Conservation (phyloP, 2,888 invertebrate species). For the Luffia ferchaultella region DNA sequence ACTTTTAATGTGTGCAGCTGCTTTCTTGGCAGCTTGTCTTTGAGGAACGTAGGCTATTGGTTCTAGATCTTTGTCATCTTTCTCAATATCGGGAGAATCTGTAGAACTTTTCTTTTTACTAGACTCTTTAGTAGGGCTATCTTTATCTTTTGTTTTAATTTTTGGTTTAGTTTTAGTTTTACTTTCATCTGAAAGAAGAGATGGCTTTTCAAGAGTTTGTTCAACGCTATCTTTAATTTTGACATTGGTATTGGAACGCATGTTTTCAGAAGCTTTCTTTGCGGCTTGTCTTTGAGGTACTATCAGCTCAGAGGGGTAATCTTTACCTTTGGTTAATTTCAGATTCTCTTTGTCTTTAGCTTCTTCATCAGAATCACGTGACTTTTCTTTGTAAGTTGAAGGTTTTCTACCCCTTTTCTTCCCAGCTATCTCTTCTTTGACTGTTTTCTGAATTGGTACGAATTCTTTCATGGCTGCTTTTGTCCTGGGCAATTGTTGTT, state of each 20-base stretch:
- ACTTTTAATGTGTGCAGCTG: slow-evolving; percentile 88
- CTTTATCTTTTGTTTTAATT: slow-evolving; percentile 52
- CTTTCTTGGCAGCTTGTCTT: slow-evolving; percentile 90
- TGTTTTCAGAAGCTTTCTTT: slow-evolving; percentile 89
- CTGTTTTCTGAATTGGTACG: slow-evolving; percentile 53
- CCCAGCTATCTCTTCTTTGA: slow-evolving; percentile 42
- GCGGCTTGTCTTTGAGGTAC: slow-evolving; percentile 92
- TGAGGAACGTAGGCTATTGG: slow-evolving; percentile 87
- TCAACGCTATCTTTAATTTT: slow-evolving; percentile 32
- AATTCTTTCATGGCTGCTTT: slow-evolving; percentile 90
- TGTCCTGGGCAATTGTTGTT: slow-evolving; percentile 75
- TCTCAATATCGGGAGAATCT: slow-evolving; percentile 65
- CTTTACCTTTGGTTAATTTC: slow-evolving; percentile 54
- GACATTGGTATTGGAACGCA: slow-evolving; percentile 72
- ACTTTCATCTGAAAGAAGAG: slow-evolving; percentile 33
- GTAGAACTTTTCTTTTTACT: slow-evolving; percentile 25
- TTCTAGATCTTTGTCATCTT: slow-evolving; percentile 66
- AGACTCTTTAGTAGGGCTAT: slow-evolving; percentile 21
- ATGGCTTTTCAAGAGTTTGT: slow-evolving; percentile 30
- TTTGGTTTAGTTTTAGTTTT: slow-evolving; percentile 49
- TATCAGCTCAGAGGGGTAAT: slow-evolving; percentile 80
- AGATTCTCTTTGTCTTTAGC: slow-evolving; percentile 57
- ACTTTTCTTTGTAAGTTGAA: slow-evolving; percentile 45
- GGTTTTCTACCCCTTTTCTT: slow-evolving; percentile 54
- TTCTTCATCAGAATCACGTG: slow-evolving; percentile 44